Percentiles rank a stretch among this genome's conserved stretches.
These are phyloP conservation scores for Stictonetta naevosa DNA, from an alignment of 2,113 vertebrate species.

Conservation along the genomic window DNA sequence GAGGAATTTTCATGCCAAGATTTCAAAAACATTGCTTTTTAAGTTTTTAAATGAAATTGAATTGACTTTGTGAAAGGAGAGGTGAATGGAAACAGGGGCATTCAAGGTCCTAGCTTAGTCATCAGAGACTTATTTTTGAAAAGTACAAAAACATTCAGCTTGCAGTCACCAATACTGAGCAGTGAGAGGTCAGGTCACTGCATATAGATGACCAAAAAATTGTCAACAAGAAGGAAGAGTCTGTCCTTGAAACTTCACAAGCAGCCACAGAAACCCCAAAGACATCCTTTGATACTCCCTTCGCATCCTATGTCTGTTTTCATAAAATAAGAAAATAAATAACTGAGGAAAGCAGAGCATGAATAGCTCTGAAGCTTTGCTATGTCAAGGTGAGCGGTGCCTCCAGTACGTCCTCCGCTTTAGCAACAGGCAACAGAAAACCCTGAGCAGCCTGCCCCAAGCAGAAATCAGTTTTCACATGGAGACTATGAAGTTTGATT, in stretches of 20 bases:
- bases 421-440: neutral
- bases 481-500: neutral
- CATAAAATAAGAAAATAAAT: neutral
- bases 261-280: neutral
- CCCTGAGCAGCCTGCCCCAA: neutral
- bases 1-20: neutral
- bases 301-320: neutral
- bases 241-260: neutral
- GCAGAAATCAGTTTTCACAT: neutral
- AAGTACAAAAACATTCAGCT: neutral
- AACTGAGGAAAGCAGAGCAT: neutral
- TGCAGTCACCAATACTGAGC: neutral
- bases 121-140: neutral
- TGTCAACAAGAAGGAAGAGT: neutral
- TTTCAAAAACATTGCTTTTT: neutral
- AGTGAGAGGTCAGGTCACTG: neutral
- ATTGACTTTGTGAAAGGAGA: neutral
- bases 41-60: neutral
- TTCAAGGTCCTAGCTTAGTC: neutral
- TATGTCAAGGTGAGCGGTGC: neutral
- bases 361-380: fast-evolving
- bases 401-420: neutral
- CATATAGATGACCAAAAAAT: neutral
- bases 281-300: neutral
- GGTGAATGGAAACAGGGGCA: neutral